Conservation (phyloP, 2,797 vertebrate species). For the Rousettus madagascariensis region DNA sequence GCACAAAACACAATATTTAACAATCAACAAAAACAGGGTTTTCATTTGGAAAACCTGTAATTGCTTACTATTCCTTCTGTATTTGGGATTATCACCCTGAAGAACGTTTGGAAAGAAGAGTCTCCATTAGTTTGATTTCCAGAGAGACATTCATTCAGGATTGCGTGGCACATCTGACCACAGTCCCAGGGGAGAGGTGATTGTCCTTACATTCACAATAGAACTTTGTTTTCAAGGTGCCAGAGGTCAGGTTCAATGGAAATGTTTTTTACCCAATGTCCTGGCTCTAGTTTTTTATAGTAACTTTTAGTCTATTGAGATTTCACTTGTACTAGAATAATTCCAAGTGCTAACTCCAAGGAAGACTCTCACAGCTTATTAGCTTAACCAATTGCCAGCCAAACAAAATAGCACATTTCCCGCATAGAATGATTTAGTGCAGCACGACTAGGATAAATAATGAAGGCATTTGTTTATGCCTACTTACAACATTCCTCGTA, state of each 20-base stretch:
- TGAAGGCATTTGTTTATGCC: constrained; percentile 67
- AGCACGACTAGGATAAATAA: constrained; percentile 53
- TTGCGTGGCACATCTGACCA: not conserved
- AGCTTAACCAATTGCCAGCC: constrained; percentile 58
- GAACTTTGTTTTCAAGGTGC: not conserved
- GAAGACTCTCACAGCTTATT: constrained; percentile 29
- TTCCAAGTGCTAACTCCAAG: constrained; percentile 16
- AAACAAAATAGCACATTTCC: constrained; percentile 57
- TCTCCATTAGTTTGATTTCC: not conserved
- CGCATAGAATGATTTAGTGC: not conserved
- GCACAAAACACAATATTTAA: constrained; percentile 29
- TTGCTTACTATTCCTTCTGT: not conserved
- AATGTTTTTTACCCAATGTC: not conserved
- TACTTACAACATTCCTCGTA: constrained; percentile 65
- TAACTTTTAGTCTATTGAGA: not conserved
- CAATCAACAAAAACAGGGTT: not conserved
- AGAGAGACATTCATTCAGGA: not conserved
- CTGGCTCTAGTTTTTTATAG: constrained; percentile 4
- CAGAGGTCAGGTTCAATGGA: not conserved
- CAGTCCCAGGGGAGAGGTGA: not conserved
- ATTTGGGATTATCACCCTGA: not conserved
- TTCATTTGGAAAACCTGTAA: constrained; percentile 32
- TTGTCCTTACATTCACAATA: not conserved
- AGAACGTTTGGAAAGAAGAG: not conserved
- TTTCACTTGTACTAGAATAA: constrained; percentile 30